phyloP scores from a whole-genome alignment of 2,888 invertebrate species.

The Nematopogon swammerdamellus region DNA sequence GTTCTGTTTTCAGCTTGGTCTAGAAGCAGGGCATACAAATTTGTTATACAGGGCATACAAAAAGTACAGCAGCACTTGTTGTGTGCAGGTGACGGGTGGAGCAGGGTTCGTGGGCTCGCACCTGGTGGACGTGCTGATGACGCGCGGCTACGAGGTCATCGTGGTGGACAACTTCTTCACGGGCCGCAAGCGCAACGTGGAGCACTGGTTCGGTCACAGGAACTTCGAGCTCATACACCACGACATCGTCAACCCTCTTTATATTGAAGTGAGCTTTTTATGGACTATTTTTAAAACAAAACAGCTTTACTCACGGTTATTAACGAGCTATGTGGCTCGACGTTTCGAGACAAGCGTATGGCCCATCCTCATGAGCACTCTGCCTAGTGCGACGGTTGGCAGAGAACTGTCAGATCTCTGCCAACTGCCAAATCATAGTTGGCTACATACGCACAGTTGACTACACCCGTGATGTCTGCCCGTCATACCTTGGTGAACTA shows the following conservation, averaged over 20 bases:
- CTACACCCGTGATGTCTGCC: too few relatives aligned
- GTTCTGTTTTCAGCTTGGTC: neutral
- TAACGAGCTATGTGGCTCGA: too few relatives aligned
- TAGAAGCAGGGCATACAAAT: neutral
- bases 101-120: conserved; percentile 99
- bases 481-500: too few relatives aligned
- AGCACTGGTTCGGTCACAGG: conserved; percentile 98
- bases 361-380: too few relatives aligned
- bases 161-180: conserved; percentile 99
- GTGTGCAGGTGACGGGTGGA: conserved; percentile 93
- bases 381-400: too few relatives aligned
- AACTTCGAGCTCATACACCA: conserved; percentile 99
- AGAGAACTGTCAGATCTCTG: too few relatives aligned
- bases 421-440: too few relatives aligned
- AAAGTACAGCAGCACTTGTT: too few relatives aligned
- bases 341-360: too few relatives aligned
- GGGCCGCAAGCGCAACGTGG: conserved; percentile 93
- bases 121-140: conserved; percentile 92
- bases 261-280: conserved; percentile 67
- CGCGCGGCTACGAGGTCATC: conserved; percentile 93
- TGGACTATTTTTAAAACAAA: too few relatives aligned
- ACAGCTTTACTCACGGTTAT: too few relatives aligned
- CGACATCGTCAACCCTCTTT: conserved; percentile 96
- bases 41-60: conserved; percentile 3
- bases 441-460: too few relatives aligned